Evolutionary conservation across 2,888 invertebrate species (phyloP).

Genomic region (Anagyrus pseudococci): DNA sequence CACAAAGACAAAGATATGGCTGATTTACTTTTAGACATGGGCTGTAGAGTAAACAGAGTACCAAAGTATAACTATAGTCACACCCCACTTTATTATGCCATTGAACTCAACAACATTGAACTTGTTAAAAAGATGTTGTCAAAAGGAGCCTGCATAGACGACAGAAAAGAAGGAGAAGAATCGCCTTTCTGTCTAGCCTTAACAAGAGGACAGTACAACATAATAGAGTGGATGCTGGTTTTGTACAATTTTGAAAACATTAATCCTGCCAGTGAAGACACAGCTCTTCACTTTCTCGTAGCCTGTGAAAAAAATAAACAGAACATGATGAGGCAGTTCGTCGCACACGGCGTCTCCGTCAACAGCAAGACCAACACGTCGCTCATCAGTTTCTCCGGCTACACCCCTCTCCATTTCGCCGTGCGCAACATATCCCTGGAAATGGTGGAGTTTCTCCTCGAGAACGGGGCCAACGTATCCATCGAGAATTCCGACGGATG

Average conservation of each 20-base stretch:
- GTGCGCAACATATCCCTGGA: slow-evolving; percentile 5
- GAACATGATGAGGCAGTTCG: background rate
- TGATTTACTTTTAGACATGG: slow-evolving; percentile 5
- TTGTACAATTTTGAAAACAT: slow-evolving; percentile 6
- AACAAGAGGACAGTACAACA: slow-evolving; percentile 1
- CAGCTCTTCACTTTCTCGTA: slow-evolving; percentile 7
- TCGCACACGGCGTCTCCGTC: slow-evolving; percentile 2
- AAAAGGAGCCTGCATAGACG: slow-evolving; percentile 20
- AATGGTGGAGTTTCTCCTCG: slow-evolving; percentile 12
- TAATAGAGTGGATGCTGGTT: slow-evolving; percentile 9
- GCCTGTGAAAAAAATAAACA: slow-evolving; percentile 11
- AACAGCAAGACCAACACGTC: too few relatives aligned
- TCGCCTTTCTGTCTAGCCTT: slow-evolving; percentile 16
- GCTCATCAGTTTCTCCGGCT: background rate
- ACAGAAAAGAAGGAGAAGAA: slow-evolving; percentile 19
- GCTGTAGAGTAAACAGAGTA: slow-evolving; percentile 19
- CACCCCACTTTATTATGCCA: slow-evolving; percentile 28
- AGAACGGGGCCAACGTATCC: slow-evolving; percentile 1
- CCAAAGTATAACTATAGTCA: slow-evolving; percentile 9
- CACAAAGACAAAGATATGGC: slow-evolving; percentile 11
- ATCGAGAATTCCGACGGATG: background rate
- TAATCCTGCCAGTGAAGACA: background rate
- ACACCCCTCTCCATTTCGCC: slow-evolving; percentile 20
- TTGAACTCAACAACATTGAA: slow-evolving; percentile 1
- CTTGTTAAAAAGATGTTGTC: slow-evolving; percentile 12